A percentile compares a stretch with the other conserved stretches of the same genome.
Conservation (phyloP, 2,888 invertebrate genomes). For the Xanthorhoe spadicearia region DNA sequence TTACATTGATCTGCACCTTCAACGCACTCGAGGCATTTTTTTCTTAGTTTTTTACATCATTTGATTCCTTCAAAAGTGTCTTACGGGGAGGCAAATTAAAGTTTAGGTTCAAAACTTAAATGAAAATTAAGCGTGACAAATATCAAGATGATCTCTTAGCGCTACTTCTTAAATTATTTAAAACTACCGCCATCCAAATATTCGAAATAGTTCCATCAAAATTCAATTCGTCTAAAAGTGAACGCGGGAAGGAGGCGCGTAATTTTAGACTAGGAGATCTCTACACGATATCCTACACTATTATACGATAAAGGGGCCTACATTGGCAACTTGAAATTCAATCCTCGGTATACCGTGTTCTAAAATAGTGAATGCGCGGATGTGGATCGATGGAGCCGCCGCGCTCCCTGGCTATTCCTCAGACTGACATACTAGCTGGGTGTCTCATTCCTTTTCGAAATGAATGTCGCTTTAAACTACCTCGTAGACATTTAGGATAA, state of each 20-base stretch:
- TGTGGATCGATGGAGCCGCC: slow-evolving; percentile 66
- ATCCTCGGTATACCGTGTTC: slow-evolving; percentile 71
- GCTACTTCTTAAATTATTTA: too few relatives aligned
- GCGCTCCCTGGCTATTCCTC: slow-evolving; percentile 42
- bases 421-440: slow-evolving; percentile 43
- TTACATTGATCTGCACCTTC: too few relatives aligned
- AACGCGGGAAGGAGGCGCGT: neutral
- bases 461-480: neutral
- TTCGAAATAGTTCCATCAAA: too few relatives aligned
- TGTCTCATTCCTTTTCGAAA: slow-evolving; percentile 36
- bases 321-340: slow-evolving; percentile 60
- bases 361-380: slow-evolving; percentile 65
- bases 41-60: too few relatives aligned
- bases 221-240: neutral
- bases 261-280: neutral
- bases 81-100: too few relatives aligned
- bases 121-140: too few relatives aligned
- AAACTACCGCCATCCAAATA: too few relatives aligned
- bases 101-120: too few relatives aligned
- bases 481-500: neutral
- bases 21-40: too few relatives aligned
- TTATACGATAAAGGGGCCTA: slow-evolving; percentile 22
- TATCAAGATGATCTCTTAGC: too few relatives aligned
- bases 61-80: too few relatives aligned
- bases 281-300: neutral